Evolutionary conservation across 2,888 invertebrate genomes (phyloP).

Genomic region (Scaptomyza caliginosa): DNA sequence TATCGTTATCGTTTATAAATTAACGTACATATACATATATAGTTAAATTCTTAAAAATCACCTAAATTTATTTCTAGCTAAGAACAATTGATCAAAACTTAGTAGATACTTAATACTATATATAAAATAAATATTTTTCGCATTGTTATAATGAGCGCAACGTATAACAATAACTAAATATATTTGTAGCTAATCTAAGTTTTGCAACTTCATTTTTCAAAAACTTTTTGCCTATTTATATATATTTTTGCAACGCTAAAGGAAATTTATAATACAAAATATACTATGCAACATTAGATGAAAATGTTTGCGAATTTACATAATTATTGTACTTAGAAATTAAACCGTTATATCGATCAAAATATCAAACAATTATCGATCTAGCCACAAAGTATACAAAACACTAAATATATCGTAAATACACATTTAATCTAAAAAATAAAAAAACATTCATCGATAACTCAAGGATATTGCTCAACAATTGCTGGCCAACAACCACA

Average conservation of each 20-base stretch:
- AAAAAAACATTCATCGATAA: slow-evolving; percentile 23
- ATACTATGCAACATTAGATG: slow-evolving; percentile 22
- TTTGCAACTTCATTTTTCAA: slow-evolving; percentile 19
- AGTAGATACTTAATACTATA: slow-evolving; percentile 27
- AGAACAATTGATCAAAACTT: slow-evolving; percentile 13
- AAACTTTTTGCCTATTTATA: slow-evolving; percentile 22
- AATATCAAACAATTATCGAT: slow-evolving; percentile 30
- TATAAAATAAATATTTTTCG: slow-evolving; percentile 25
- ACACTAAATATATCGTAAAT: slow-evolving; percentile 23
- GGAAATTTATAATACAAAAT: slow-evolving; percentile 15
- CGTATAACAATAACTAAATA: slow-evolving; percentile 57
- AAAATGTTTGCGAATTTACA: slow-evolving; percentile 46
- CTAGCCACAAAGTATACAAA: slow-evolving; percentile 16
- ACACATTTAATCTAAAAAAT: slow-evolving; percentile 29
- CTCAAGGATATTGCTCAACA: slow-evolving; percentile 46
- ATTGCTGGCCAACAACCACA: slow-evolving; percentile 24
- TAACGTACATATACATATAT: slow-evolving; percentile 20
- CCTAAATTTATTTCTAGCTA: slow-evolving; percentile 16
- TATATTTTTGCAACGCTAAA: slow-evolving; percentile 35
- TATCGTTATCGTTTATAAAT: slow-evolving; percentile 58
- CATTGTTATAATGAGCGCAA: slow-evolving; percentile 59
- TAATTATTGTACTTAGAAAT: slow-evolving; percentile 27
- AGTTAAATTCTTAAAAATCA: slow-evolving; percentile 30
- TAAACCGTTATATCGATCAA: slow-evolving; percentile 16
- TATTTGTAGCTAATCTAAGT: slow-evolving; percentile 54